Evolutionary conservation across 35 echinoderm and acorn worm genomes (phyloP).

Genomic region (Apostichopus californicus): DNA sequence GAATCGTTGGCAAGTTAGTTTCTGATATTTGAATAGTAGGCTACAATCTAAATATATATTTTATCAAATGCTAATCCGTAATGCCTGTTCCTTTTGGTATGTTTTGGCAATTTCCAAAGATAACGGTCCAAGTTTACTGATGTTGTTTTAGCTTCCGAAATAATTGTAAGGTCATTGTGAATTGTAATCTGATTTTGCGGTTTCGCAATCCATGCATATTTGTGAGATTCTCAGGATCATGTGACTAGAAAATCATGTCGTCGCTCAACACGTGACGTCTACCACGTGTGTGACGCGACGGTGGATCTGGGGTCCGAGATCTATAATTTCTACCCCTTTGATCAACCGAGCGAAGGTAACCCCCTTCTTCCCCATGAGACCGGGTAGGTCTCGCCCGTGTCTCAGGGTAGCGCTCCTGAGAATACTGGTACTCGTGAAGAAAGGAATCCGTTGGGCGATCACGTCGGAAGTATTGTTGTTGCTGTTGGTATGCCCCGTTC

Average conservation of each 20-base stretch:
- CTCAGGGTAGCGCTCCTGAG: background rate
- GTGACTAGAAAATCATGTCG: conserved; percentile 36
- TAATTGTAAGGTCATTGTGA: too few species aligned
- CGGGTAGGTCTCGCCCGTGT: background rate
- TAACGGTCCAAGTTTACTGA: too few species aligned
- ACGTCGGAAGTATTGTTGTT: conserved; percentile 16
- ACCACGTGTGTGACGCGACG: background rate
- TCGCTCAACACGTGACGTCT: conserved; percentile 24
- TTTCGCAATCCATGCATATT: too few species aligned
- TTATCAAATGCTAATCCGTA: too few species aligned
- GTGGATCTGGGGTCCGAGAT: conserved; percentile 19
- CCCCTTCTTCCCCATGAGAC: background rate
- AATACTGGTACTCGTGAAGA: conserved; percentile 43
- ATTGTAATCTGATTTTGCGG: too few species aligned
- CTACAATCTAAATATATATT: too few species aligned
- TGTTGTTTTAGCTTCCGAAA: too few species aligned
- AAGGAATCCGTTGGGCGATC: conserved; percentile 14
- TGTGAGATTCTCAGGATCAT: background rate
- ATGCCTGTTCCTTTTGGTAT: too few species aligned
- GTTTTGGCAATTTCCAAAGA: too few species aligned
- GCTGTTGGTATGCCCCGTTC: background rate
- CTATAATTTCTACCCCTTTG: background rate
- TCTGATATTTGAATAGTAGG: too few species aligned
- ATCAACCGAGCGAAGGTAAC: background rate
- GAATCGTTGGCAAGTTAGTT: too few species aligned